Conservation (phyloP, 23 tunicate genomes). For the Trididemnum nubilum region DNA sequence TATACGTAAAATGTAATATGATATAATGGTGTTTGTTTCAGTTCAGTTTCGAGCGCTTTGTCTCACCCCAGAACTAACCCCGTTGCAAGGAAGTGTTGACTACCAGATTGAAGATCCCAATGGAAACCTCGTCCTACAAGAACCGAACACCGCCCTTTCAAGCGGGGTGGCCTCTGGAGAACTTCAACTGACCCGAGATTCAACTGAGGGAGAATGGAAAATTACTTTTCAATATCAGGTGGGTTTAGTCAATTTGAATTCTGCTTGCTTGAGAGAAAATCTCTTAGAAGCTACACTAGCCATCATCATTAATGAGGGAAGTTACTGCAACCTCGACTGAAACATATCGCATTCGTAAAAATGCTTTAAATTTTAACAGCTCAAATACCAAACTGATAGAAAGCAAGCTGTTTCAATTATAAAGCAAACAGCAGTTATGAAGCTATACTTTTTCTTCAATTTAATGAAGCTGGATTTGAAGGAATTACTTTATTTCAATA, state of each 20-base stretch:
- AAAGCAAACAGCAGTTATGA: no score
- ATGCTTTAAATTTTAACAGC: no score
- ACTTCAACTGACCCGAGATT: constrained; percentile 50
- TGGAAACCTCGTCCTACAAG: constrained; percentile 59
- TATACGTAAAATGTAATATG: no score
- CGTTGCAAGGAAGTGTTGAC: constrained; percentile 37
- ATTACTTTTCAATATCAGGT: constrained; percentile 24
- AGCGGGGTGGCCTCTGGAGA: constrained; percentile 82
- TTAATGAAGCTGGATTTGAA: no score
- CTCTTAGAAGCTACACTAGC: not conserved
- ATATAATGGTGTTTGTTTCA: constrained; percentile 26
- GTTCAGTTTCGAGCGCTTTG: constrained; percentile 87
- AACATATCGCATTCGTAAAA: no score
- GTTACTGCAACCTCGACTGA: no score
- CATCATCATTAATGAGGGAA: no score
- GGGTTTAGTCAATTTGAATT: no score
- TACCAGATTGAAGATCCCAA: constrained; percentile 83
- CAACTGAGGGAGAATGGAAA: constrained; percentile 59
- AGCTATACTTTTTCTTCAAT: no score
- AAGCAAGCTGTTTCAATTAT: no score
- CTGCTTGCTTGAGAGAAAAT: not conserved
- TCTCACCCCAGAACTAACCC: constrained; percentile 60
- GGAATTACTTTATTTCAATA: no score
- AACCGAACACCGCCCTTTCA: constrained; percentile 23
- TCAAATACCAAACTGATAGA: no score